Percentiles rank a stretch among this genome's conserved stretches.
Conservation (phyloP, 2,113 vertebrate species). For the Rissa tridactyla region DNA sequence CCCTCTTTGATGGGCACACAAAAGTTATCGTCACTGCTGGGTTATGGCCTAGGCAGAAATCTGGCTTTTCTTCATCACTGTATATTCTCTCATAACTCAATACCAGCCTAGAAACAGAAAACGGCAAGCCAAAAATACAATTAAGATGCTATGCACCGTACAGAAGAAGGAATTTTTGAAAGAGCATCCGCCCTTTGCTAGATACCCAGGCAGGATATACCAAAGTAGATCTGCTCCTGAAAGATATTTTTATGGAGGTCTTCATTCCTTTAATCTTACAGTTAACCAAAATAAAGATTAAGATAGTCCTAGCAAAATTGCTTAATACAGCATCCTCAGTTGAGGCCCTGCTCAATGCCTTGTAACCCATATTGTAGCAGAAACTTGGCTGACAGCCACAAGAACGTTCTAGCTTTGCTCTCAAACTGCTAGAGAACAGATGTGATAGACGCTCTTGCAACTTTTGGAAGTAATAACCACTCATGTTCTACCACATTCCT, state of each 20-base stretch:
- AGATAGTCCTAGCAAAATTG: neutral
- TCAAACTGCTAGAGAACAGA: neutral
- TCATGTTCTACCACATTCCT: neutral
- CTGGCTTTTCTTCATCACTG: slow-evolving; percentile 11
- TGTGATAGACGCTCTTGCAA: neutral
- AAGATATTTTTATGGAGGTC: neutral
- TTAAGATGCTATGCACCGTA: neutral
- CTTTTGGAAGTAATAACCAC: neutral
- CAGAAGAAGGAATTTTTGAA: neutral
- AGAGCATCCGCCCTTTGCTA: neutral
- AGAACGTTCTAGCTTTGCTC: neutral
- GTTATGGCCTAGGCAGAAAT: slow-evolving; percentile 80
- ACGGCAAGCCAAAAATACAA: neutral
- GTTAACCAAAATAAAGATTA: neutral
- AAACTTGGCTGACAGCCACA: neutral
- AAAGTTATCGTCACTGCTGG: slow-evolving; percentile 91
- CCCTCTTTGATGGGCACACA: slow-evolving; percentile 87
- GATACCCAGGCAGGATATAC: neutral
- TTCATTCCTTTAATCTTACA: neutral
- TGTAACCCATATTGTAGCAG: neutral
- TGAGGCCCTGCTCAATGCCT: neutral
- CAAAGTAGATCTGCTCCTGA: neutral
- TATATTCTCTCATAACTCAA: slow-evolving; percentile 77
- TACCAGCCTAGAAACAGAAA: slow-evolving; percentile 74
- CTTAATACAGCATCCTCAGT: neutral